Base-by-base conservation (phyloP, 1,140 invertebrate genomes). In the Whitmania pigra region DNA sequence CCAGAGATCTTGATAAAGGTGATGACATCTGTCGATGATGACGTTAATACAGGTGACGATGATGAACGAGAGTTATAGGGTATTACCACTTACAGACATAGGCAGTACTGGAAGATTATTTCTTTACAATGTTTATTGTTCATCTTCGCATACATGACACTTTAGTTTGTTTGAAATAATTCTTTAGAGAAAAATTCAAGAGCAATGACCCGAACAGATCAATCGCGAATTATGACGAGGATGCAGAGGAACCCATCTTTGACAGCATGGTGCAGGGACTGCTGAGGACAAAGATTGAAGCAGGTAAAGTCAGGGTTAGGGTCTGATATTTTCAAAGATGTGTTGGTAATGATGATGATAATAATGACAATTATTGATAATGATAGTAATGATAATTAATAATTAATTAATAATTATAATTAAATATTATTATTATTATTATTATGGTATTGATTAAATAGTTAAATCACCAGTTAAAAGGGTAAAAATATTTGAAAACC, bases 231-330 rank as follows among this genome's bases (percentile, higher is more conserved):
- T 0, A 29, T 54, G 20, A 70, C 27, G 25, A 73, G n/a, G 77
- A 77, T n/a, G 76, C 75, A 27, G 77, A 78, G 60, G 73, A 75
- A n/a, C 78, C 79, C 9, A 75, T 73, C 5, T 80, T 78, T 69
- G 74, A 29, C 71, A 76, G 78, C 29, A 73, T 75, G n/a, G 57
- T 77, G 20, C 77, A 77, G 40, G 79, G 79, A 6, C 74, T 75
- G 72, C 75, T 80, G 13, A 76, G 75, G 71, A 74, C 74, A 31
- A 78, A 77, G 67, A 78, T 77, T 76, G 77, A 78, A 74, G 76
- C 78, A 66, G 77, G 78, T 79, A 66, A 55, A 74, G 63, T 0
- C 1, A 5, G n/a, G 0, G 31, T n/a, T n/a, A n/a, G n/a, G n/a
- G n/a, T n/a, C n/a, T n/a, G n/a, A n/a, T n/a, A 25, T 67, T 0